Base-by-base conservation (phyloP, 1,140 invertebrate species). In the Metopolophium dirhodum region DNA sequence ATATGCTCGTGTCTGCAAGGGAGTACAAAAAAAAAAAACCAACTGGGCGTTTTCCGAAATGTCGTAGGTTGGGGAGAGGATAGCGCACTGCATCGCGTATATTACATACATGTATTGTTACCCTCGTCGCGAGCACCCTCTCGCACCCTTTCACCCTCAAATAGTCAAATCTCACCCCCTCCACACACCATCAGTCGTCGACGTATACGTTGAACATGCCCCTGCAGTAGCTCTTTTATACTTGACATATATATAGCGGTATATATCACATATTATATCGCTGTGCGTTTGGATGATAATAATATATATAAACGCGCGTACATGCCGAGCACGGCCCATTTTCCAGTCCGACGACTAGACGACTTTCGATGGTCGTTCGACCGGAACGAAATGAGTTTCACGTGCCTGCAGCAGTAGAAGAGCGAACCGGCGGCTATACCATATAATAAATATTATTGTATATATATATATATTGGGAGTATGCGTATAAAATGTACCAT, bases 301-400 rank as follows among this genome's bases (percentile, higher is more conserved):
- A 61, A 61, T 18, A 68, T 77, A 77, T n/a, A 77, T 61, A 30
- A 3, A 61, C 23, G 30, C 61, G 4, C 6, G 20, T 30, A 30
- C n/a, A 68, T 35, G 61, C 61, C n/a, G 3, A 18, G 30, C 61
- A 18, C 61, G 30, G 30, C 18, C 45, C 86, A 20, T 30, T 87
- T 47, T 30, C 47, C 86, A 47, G 30, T 35, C 86, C n/a, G 86
- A 89, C 35, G 51, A 54, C 51, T 49, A 89, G 49, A 89, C n/a
- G 87, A 54, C 87, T 89, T 89, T 54, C n/a, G 87, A 77, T n/a
- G 61, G 61, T 37, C 87, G 87, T 89, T 89, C 87, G 49, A 89
- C 87, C 49, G 87, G 49, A 89, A 89, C 35, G 47, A 89, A 89
- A 89, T 54, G 87, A 20, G 87, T 89, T 89, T 89, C 87, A 89